Conservation (phyloP, 2,888 invertebrate genomes). For the Clivina fossor region DNA sequence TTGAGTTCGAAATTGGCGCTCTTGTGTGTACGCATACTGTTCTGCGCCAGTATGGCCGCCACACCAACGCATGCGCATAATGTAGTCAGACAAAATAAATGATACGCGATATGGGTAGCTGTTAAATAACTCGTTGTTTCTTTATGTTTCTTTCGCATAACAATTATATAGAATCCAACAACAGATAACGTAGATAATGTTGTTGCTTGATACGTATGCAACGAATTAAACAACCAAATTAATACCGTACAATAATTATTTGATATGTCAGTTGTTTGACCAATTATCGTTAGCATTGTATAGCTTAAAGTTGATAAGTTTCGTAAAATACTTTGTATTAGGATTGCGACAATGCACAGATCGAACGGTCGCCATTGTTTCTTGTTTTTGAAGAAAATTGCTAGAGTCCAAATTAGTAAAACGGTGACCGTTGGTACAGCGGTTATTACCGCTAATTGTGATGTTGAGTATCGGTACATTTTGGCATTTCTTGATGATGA, state of each 20-base stretch:
- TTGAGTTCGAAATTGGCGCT: constrained; percentile 32
- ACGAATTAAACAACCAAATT: constrained; percentile 56
- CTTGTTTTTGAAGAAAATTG: constrained; percentile 57
- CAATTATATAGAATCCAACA: constrained; percentile 53
- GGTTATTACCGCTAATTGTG: constrained; percentile 52
- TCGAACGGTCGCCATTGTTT: constrained; percentile 58
- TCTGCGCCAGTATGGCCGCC: constrained; percentile 55
- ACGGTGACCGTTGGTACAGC: constrained; percentile 54
- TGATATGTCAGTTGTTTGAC: constrained; percentile 39
- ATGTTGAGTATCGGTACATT: constrained; percentile 49
- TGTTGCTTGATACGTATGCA: constrained; percentile 57
- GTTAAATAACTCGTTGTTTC: constrained; percentile 51
- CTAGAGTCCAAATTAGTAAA: constrained; percentile 54
- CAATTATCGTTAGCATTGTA: constrained; percentile 47
- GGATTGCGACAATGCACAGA: constrained; percentile 55
- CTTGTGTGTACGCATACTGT: constrained; percentile 31
- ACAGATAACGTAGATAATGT: constrained; percentile 56
- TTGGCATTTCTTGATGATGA: constrained; percentile 17
- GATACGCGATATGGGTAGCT: constrained; percentile 54
- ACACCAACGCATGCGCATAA: constrained; percentile 58
- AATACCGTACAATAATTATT: constrained; percentile 53
- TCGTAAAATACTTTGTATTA: constrained; percentile 52
- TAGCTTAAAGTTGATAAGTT: constrained; percentile 52
- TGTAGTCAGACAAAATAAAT: constrained; percentile 56
- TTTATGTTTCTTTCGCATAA: constrained; percentile 48